Evolutionary conservation across 2,113 vertebrate genomes (phyloP), one percentile per base, ranked within the genome.

Genomic region (Nymphicus hollandicus): DNA sequence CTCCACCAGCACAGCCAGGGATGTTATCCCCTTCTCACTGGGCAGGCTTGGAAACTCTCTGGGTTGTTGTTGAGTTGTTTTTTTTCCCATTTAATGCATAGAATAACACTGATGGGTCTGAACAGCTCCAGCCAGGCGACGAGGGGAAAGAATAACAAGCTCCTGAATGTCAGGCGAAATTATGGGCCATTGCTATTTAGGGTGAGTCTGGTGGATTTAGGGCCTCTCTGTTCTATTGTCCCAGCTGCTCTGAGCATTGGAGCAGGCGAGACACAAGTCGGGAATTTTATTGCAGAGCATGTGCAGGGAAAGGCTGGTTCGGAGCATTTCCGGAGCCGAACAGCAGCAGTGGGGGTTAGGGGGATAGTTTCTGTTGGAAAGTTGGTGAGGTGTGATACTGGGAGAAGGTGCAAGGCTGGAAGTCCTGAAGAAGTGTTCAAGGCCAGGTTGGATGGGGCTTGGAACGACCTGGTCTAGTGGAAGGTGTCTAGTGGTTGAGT

Each of bases 141-240:
- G 98, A 98, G 97, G 98, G 98, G 98, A 98, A 98, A 99, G 98
- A 98, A 99, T 99, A 99, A 99, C 98, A 99, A 98, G 98, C 99
- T 98, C 96, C 97, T 97, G 98, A 97, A 98, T 98, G 98, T 99
- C 98, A 99, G 98, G 97, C 97, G 43, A 97, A 98, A 99, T 99
- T 98, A 98, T 98, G 98, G 98, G 98, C 98, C 98, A 94, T 93
- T 93, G 97, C 98, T 98, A 96, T 99, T 99, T 99, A 98, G 99
- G 98, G 98, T 98, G 98, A 99, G 98, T 98, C 98, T 98, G 96
- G 98, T 98, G 98, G 98, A 98, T 99, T 99, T 98, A 98, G 98
- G 98, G 98, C 98, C 90, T 94, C 97, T 97, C 97, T 98, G 96
- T 98, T 98, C 98, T 98, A 98, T 99, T 99, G 98, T 99, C 98